A percentile compares a stretch with the other conserved stretches of the same genome.
Conservation (phyloP, 2,888 invertebrate species). For the Pollenia angustigena region DNA sequence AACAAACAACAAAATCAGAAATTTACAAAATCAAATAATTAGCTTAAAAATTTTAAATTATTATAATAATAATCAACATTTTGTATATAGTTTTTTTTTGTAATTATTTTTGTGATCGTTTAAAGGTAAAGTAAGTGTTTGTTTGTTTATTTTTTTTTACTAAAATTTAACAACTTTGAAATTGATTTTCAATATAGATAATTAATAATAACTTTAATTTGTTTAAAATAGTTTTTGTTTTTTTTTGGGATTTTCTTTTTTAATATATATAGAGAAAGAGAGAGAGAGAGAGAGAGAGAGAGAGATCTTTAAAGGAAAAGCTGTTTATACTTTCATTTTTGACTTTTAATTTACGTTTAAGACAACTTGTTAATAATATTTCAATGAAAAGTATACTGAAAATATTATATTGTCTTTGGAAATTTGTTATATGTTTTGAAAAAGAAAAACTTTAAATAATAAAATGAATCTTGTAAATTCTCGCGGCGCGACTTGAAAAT, state of each 20-base stretch:
- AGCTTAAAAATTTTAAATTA: slow-evolving; percentile 15
- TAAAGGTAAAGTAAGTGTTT: slow-evolving; percentile 44
- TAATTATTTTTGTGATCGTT: slow-evolving; percentile 62
- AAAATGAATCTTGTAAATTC: slow-evolving; percentile 32
- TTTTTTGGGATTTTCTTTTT: slow-evolving; percentile 34
- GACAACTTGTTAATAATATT: slow-evolving; percentile 70
- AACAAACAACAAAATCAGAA: not conserved
- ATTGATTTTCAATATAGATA: slow-evolving; percentile 72
- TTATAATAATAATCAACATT: slow-evolving; percentile 57
- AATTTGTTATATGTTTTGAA: slow-evolving; percentile 15
- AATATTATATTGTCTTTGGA: slow-evolving; percentile 56
- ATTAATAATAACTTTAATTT: slow-evolving; percentile 70
- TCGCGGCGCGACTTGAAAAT: slow-evolving; percentile 28
- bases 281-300: slow-evolving; percentile 42
- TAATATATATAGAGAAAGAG: not conserved
- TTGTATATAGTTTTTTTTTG: slow-evolving; percentile 54
- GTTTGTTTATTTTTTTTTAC: slow-evolving; percentile 32
- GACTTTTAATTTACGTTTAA: slow-evolving; percentile 35
- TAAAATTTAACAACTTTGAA: slow-evolving; percentile 74
- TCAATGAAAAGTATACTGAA: slow-evolving; percentile 70
- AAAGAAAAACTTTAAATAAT: not conserved
- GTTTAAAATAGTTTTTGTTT: slow-evolving; percentile 59
- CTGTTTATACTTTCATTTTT: slow-evolving; percentile 39
- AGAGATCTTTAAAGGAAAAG: slow-evolving; percentile 65
- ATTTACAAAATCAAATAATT: not conserved